Evolutionary conservation across 1,140 invertebrate genomes (phyloP), one percentile per base, ranked within the genome.

Genomic region (Mactra quadrangularis): DNA sequence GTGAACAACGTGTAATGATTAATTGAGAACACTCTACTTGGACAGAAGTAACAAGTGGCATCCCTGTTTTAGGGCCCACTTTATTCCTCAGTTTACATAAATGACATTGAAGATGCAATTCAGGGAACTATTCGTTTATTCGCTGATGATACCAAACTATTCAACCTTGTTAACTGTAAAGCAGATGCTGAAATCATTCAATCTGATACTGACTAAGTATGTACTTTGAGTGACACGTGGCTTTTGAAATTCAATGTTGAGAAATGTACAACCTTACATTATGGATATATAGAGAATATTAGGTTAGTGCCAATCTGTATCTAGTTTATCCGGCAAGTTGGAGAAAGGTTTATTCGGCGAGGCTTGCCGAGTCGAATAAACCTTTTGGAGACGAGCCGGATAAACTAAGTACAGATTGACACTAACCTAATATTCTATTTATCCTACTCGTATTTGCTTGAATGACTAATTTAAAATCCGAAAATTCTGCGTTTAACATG

Each of bases 101-200:
- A 50, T 64, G 53, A 76, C 57, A 47, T 41, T 7, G n/a, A 47
- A 31, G 72, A 76, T 27, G 57, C 45, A 15, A 17, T 62, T 41
- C 3, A 50, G 15, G 1, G 55, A 6, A 45, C 25, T 41, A 27
- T 45, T 38, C 35, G 45, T 25, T 31, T 76, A 6, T 38, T 76
- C n/a, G 55, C 57, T 3, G 72, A 76, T 47, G 55, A 62, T 50
- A 60, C 72, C 15, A 76, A 60, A 29, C 13, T 76, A 29, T 76
- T 27, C 45, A 47, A 19, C n/a, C 15, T 29, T n/a, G 17, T 27
- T 25, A 33, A 19, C 13, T 41, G 11, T 15, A 38, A 6, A n/a
- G 38, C n/a, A 2, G 55, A 76, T 22, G 15, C 15, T n/a, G n/a
- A 45, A 2, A 59, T 25, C 13, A 15, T 76, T 11, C 60, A 64